These are phyloP conservation scores for Thymallus thymallus DNA, from an alignment of 2,113 vertebrate genomes.

Conservation along the genomic window DNA sequence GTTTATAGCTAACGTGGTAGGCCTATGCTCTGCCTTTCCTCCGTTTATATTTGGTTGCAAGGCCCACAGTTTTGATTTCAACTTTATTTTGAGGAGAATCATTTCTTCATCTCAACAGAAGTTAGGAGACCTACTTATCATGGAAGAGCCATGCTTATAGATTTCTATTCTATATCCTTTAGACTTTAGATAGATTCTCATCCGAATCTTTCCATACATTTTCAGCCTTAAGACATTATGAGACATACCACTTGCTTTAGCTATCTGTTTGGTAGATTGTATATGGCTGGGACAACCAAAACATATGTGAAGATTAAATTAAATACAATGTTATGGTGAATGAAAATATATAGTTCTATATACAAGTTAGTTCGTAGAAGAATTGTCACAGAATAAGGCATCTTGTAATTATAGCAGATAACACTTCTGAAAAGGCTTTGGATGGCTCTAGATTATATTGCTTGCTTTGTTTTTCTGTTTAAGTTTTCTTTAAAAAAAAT, in stretches of 20 bases:
- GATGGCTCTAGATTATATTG: conserved; percentile 59
- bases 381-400: too few species aligned
- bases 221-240: neutral
- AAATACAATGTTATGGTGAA: conserved; percentile 18
- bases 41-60: neutral
- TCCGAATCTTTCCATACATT: conserved; percentile 4
- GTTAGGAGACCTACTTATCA: neutral
- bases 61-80: neutral
- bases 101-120: neutral
- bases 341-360: neutral
- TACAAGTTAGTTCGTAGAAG: too few species aligned
- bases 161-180: neutral
- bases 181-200: conserved; percentile 3
- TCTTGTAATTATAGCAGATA: conserved; percentile 19
- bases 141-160: neutral
- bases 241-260: neutral
- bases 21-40: neutral
- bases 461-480: conserved; percentile 44
- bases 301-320: conserved; percentile 29
- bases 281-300: conserved; percentile 52
- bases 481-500: conserved; percentile 11
- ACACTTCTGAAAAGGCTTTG: conserved; percentile 57
- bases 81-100: neutral
- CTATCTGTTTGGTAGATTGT: conserved; percentile 39
- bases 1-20: neutral